Evolutionary conservation across 2,888 invertebrate genomes (phyloP), one percentile per base, ranked within the genome.

Genomic region (Siphlonurus alternatus): DNA sequence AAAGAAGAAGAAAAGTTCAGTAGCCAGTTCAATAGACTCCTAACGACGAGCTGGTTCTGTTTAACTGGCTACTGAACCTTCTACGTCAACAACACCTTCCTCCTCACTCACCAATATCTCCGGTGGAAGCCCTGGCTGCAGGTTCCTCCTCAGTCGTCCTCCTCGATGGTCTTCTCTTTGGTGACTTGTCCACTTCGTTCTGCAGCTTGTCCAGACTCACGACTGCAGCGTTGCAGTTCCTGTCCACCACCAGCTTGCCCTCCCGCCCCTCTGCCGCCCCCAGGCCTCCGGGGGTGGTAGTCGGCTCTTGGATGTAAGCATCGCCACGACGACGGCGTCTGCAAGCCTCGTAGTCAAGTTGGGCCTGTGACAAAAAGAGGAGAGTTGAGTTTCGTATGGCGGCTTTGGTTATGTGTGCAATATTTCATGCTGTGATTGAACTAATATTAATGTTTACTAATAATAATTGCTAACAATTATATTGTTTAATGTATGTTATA

Each of bases 211-310:
- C 65, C 10, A 63, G 19, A n/a, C 56, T 56, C 64, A 54, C 63
- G 79, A 76, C 72, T 18, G 85, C 85, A 24, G 85, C 85, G 75
- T 86, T 86, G 71, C 85, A 84, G 74, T 86, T 84, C 73, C 84
- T 85, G 73, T 86, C 86, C 65, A 72, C 70, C 22, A 72, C 70
- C 61, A 72, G 68, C 59, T 69, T 69, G 54, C 67, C 69, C 22
- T 56, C 56, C 7, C 56, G 56, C 5, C 56, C 56, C n/a, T 56
- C 56, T 7, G 19, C 19, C 7, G 22, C 19, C 5, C 22, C 56
- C 5, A 22, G n/a, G 7, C 5, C 5, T 3, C 22, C 19, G 5
- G 56, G 56, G 5, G 56, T 10, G 7, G n/a, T 7, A 7, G 56
- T 10, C 5, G 56, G n/a, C 20, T 56, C 56, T 22, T 56, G 56